These are phyloP conservation scores for Diacarnus erythraeanus DNA, from an alignment of 37 sponge, comb jelly and placozoan species.

Conservation along the genomic window DNA sequence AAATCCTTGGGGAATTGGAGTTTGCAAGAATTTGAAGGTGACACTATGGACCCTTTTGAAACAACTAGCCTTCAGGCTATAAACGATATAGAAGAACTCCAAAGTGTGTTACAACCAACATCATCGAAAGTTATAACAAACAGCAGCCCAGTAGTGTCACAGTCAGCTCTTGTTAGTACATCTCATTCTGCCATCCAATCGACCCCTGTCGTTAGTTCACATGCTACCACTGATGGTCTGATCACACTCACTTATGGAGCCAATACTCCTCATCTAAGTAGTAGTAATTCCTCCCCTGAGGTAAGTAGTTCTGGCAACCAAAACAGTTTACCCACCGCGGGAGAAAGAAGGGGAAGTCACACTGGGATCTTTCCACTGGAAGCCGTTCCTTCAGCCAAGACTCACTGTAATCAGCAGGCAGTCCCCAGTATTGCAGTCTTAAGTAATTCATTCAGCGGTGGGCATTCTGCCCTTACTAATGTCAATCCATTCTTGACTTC, in stretches of 20 bases:
- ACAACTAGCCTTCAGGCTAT: conserved; percentile 68
- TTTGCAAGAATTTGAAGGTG: conserved; percentile 58
- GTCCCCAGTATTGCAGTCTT: too few relatives aligned
- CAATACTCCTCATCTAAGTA: not conserved
- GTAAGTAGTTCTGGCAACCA: too few relatives aligned
- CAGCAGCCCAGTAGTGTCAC: not conserved
- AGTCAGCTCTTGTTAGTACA: conserved; percentile 3
- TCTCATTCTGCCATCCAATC: not conserved
- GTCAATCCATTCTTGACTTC: not conserved
- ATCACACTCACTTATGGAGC: not conserved
- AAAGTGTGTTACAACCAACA: conserved; percentile 51
- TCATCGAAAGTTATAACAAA: conserved; percentile 3
- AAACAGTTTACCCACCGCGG: too few relatives aligned
- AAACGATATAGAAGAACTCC: conserved; percentile 66
- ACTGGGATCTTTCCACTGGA: too few relatives aligned
- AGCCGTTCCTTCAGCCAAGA: too few relatives aligned
- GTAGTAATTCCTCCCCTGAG: not conserved
- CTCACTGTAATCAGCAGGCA: too few relatives aligned
- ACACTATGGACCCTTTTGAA: conserved; percentile 70
- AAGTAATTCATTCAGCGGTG: too few relatives aligned
- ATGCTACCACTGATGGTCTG: not conserved
- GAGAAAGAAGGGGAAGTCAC: too few relatives aligned
- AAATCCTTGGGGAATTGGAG: conserved; percentile 48
- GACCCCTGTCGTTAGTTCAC: not conserved
- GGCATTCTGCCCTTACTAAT: not conserved